Evolutionary conservation across 2,113 vertebrate genomes (phyloP).

Genomic region (Burhinus oedicnemus): DNA sequence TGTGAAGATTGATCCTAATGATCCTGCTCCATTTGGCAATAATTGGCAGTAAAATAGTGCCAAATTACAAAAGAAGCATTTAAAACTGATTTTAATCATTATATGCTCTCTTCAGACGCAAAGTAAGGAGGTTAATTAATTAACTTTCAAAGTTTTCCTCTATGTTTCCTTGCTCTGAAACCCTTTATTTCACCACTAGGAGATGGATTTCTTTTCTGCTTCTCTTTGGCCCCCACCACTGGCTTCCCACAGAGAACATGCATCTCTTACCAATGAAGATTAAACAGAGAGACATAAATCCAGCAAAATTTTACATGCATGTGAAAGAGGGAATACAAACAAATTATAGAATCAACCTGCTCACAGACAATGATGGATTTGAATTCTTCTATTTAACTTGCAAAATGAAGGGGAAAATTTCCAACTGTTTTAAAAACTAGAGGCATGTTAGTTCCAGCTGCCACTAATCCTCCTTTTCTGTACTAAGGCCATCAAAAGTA

Average conservation of each 20-base stretch:
- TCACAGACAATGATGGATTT: not conserved
- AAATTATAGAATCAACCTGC: slow-evolving; percentile 1
- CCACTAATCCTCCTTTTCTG: not conserved
- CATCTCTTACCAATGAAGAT: not conserved
- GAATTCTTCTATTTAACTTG: not conserved
- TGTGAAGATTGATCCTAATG: not conserved
- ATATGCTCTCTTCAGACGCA: not conserved
- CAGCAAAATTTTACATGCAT: not conserved
- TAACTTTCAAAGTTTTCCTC: not conserved
- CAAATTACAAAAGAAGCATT: not conserved
- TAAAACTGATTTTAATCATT: not conserved
- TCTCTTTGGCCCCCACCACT: not conserved
- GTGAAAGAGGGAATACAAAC: not conserved
- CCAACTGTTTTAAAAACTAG: slow-evolving; percentile 24
- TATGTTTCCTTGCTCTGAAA: not conserved
- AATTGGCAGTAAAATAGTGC: not conserved
- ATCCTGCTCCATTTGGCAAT: not conserved
- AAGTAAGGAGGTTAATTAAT: not conserved
- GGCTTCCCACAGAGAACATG: not conserved
- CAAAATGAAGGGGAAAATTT: slow-evolving; percentile 32
- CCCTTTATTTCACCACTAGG: not conserved
- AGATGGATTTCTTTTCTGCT: not conserved
- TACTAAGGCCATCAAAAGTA: not conserved
- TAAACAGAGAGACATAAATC: slow-evolving; percentile 14
- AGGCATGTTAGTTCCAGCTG: slow-evolving; percentile 22